Evolutionary conservation across 2,888 invertebrate species (phyloP).

Genomic region (Petrophora chlorosata): DNA sequence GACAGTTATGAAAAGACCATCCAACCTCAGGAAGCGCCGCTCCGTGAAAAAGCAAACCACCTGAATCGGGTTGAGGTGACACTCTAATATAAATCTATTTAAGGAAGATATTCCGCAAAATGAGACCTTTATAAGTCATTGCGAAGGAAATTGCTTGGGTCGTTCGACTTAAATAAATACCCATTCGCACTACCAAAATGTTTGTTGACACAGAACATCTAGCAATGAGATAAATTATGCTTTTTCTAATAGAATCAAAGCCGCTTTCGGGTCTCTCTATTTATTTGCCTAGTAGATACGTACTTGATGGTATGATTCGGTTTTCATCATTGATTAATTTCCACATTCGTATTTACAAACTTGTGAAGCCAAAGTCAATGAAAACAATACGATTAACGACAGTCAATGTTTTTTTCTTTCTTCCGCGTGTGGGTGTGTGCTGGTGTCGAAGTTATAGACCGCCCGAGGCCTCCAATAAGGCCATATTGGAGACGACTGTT

Average conservation of each 20-base stretch:
- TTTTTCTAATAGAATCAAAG: background rate
- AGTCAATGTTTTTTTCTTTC: too few relatives aligned
- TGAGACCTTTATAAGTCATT: background rate
- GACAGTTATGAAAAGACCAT: background rate
- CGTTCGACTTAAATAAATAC: background rate
- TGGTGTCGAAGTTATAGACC: too few relatives aligned
- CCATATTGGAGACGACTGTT: too few relatives aligned
- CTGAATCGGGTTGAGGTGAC: constrained; percentile 5
- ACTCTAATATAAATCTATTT: constrained; percentile 11
- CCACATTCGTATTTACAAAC: too few relatives aligned
- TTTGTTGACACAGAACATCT: background rate
- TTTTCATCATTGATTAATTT: too few relatives aligned
- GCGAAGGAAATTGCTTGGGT: constrained; percentile 10
- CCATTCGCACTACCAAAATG: background rate
- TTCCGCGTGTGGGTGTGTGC: too few relatives aligned
- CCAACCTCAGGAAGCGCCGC: background rate
- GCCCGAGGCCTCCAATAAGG: too few relatives aligned
- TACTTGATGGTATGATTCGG: too few relatives aligned
- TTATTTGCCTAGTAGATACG: too few relatives aligned
- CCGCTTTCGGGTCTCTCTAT: too few relatives aligned
- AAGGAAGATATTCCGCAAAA: background rate
- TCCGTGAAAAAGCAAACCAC: background rate
- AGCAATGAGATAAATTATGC: background rate
- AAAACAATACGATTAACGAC: too few relatives aligned
- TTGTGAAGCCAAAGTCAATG: too few relatives aligned